Evolutionary conservation across 37 sponge, comb jelly and placozoan genomes (phyloP), one percentile per base, ranked within the genome.

Genomic region (Halisarca cf. caerulea): DNA sequence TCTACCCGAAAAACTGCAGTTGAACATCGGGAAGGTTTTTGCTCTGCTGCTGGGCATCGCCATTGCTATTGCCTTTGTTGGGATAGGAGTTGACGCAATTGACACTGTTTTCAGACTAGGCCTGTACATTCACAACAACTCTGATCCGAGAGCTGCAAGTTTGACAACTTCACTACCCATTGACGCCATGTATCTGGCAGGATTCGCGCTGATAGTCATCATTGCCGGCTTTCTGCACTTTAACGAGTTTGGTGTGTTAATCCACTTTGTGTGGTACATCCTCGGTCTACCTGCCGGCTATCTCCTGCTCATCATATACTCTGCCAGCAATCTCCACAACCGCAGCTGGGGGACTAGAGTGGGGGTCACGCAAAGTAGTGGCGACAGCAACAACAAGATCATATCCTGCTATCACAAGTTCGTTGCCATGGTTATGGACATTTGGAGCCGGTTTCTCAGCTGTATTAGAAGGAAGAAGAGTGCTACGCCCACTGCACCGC

Each of bases 261-360:
- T 91, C 17, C 94, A 96, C 61, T 82, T 59, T 60, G 42, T 92
- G 2, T 96, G 93, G 96, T 92, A 90, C 82, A 6, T 96, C 18
- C 81, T 95, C 7, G 89, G 91, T 44, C 85, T 95, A 0, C 96
- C 96, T 2, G 87, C 93, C 8, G 96, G 91, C 24, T 96, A 96
- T 54, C 68, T 96, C 23, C 73, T 96, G 0, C 84, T 96, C 38
- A 85, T 96, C 9, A 86, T 96, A 62, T 96, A 96, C 82, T 92
- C 96, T 0, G 83, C 88, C n/a, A 92, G 91, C 54, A 96, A 96
- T 43, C 83, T 96, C 4, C 62, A 90, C 78, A 77, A 74, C 51
- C 82, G 86, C 68, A 91, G 92, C 60, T 96, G 96, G 96, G 96
- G 96, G 8, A 96, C 96, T 2, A 69, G 96, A 35, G 96, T 93